Percentiles rank a stretch among this genome's conserved stretches.
These are phyloP conservation scores for Rambutsinella grinnellia DNA, from an alignment of 2,888 invertebrate species.

Conservation along the genomic window DNA sequence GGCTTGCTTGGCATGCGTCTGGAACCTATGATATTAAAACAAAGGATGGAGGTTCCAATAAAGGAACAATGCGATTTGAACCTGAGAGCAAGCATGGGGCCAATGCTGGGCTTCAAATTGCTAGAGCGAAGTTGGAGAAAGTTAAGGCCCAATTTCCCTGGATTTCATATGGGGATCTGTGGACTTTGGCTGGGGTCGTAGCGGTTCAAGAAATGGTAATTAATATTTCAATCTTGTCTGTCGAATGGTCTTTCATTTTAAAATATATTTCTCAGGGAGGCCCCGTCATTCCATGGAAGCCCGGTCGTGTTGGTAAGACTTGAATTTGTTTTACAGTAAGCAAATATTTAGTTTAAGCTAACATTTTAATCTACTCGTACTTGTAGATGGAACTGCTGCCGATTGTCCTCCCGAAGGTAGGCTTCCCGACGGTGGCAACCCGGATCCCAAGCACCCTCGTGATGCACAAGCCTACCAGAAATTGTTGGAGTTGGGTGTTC, in stretches of 20 bases:
- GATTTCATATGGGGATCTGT: constrained; percentile 59
- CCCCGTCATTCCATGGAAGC: constrained; percentile 57
- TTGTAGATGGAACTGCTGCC: constrained; percentile 49
- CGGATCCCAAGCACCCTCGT: constrained; percentile 51
- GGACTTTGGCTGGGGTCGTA: constrained; percentile 59
- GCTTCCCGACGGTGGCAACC: constrained; percentile 58
- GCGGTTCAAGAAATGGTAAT: constrained; percentile 58
- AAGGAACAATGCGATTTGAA: constrained; percentile 57
- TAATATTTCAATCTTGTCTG: too few species aligned
- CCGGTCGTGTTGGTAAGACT: constrained; percentile 51
- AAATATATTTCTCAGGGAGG: constrained; percentile 57
- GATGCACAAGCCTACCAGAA: constrained; percentile 58
- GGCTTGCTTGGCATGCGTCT: constrained; percentile 58
- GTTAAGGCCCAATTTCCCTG: constrained; percentile 53
- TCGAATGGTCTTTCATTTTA: background rate
- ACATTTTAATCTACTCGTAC: background rate
- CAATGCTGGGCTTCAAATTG: constrained; percentile 58
- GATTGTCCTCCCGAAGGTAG: constrained; percentile 61
- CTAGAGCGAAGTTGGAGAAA: constrained; percentile 52
- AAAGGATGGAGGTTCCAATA: constrained; percentile 50
- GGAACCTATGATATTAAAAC: constrained; percentile 57
- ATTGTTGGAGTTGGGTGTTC: constrained; percentile 53
- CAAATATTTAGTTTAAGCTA: too few species aligned
- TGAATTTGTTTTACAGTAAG: background rate
- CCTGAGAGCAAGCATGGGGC: constrained; percentile 57